phyloP scores from a whole-genome alignment of 2,888 invertebrate species.

The Drosophila peninsularis region DNA sequence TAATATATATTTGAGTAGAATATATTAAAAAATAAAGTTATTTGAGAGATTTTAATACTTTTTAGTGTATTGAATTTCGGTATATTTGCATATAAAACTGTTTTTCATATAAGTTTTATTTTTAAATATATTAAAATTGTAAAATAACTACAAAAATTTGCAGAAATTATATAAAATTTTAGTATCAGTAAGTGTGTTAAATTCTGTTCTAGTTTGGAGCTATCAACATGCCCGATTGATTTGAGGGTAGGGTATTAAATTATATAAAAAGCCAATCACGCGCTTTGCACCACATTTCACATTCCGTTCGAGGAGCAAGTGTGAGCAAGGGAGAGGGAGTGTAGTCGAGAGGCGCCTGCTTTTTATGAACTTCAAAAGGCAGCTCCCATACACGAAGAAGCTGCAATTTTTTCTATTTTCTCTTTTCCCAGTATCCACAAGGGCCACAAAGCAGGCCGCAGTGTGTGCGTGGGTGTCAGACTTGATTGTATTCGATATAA shows the following conservation, averaged over 20 bases:
- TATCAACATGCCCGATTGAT: not conserved
- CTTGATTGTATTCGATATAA: conserved; percentile 60
- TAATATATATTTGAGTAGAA: too few relatives aligned
- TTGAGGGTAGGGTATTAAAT: conserved; percentile 20
- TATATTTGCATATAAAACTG: too few relatives aligned
- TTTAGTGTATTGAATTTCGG: too few relatives aligned
- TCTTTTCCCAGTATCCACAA: conserved; percentile 7
- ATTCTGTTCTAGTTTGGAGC: not conserved
- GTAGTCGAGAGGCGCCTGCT: conserved; percentile 21
- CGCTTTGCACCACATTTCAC: conserved; percentile 37
- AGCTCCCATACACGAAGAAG: conserved; percentile 25
- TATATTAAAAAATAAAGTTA: too few relatives aligned
- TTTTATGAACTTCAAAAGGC: conserved; percentile 64
- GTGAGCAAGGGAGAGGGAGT: not conserved
- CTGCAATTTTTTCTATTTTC: conserved; percentile 15
- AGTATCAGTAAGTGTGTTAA: not conserved
- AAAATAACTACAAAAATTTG: too few relatives aligned
- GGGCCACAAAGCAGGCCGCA: conserved; percentile 5
- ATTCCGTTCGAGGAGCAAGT: not conserved
- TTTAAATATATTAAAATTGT: too few relatives aligned
- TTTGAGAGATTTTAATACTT: too few relatives aligned
- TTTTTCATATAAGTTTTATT: too few relatives aligned
- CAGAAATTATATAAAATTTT: too few relatives aligned
- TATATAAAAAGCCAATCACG: conserved; percentile 26
- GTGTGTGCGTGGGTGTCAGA: conserved; percentile 10